Base-by-base conservation (phyloP, 2,888 invertebrate genomes). In the Lampropteryx suffumata region DNA sequence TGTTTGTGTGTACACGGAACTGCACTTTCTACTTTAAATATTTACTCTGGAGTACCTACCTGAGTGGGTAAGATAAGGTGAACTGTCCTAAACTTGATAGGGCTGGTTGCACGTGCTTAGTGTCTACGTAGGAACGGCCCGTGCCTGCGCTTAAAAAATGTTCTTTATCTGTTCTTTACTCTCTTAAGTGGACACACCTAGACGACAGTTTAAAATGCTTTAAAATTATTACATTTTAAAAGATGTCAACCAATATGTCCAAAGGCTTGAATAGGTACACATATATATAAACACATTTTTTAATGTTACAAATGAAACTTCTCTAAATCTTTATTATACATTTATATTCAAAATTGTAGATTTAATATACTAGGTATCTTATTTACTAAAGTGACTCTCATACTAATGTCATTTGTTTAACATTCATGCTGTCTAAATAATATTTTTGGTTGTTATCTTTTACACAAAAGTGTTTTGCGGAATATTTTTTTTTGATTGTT, bases 21-120 rank as follows among this genome's bases (percentile, higher is more conserved):
- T 82, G 83, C 88, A 90, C 90, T 90, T 89, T 90, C 89, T 88
- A 88, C 82, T 71, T 81, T 79, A 88, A 89, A 90, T 88, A 79
- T 90, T 90, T 83, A 76, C 69, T 76, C 74, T 80, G 64, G 76
- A 79, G 82, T 82, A 51, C 51, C 51, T 46, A 29, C 46, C 37
- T 51, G 83, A 85, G 82, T 80, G 82, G 80, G 78, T 77, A 73
- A 89, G 89, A 89, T 89, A 89, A 88, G 73, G 70, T 62, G 69
- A 78, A 79, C 86, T 83, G 84, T 80, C 85, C 84, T 72, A 77
- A 84, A 74, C 72, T 64, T 62, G 64, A 82, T 56, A 58, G 52
- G 83, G 79, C 82, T 24, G 10, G 24, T 24, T 79, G 75, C 73
- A 73, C 82, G 79, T 79, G 79, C 74, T 70, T 63, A 60, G 45